These are phyloP conservation scores for Scrobipalpa costella DNA, from an alignment of 2,888 invertebrate species.

Conservation along the genomic window DNA sequence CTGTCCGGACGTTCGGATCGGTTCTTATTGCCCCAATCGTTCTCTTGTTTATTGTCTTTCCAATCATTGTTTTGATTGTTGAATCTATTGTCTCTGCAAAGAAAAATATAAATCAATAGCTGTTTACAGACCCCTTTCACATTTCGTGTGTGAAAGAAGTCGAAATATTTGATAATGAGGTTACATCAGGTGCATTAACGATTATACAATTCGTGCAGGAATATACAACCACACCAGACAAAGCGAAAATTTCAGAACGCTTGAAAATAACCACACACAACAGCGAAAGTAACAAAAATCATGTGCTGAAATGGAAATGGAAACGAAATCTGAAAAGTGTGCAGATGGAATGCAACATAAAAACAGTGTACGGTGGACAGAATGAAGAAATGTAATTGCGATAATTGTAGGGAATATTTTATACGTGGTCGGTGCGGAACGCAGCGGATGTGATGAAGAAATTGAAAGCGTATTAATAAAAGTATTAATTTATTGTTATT, in stretches of 20 bases:
- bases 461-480: too few species aligned
- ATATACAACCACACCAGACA: constrained; percentile 47
- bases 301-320: constrained; percentile 56
- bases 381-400: constrained; percentile 29
- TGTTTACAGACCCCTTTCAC: not conserved
- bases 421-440: not conserved
- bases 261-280: constrained; percentile 36
- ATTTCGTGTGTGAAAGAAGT: constrained; percentile 9
- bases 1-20: constrained; percentile 41
- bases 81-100: constrained; percentile 38
- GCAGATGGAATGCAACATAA: constrained; percentile 48
- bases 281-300: constrained; percentile 28
- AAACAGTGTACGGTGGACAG: constrained; percentile 24
- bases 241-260: constrained; percentile 44
- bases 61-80: constrained; percentile 45
- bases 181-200: not conserved
- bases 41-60: constrained; percentile 49
- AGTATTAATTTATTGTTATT: too few species aligned
- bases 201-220: not conserved
- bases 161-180: not conserved
- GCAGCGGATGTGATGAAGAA: not conserved
- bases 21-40: constrained; percentile 40
- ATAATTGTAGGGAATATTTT: constrained; percentile 22
- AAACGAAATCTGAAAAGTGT: constrained; percentile 37
- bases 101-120: constrained; percentile 12